Evolutionary conservation across 2,797 vertebrate genomes (phyloP), one percentile per base, ranked within the genome.

Genomic region (Garrulus glandarius): DNA sequence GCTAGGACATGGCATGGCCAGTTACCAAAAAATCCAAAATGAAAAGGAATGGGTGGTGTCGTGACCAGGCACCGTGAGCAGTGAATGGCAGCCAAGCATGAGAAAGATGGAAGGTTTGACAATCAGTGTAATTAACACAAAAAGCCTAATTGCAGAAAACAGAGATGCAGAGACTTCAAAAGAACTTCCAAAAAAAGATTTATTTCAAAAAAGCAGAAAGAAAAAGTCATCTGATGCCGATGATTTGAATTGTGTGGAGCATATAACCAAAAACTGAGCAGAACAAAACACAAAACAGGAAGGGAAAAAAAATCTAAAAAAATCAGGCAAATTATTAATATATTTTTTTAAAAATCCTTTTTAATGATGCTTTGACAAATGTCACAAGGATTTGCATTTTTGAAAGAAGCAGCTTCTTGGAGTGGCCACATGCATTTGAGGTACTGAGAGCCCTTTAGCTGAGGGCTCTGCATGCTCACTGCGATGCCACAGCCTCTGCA

Each of bases 391-490:
- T 56, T 47, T 49, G 8, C 5, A 5, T 19, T 77, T 84, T 47
- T 60, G 36, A 46, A 50, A 32, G 57, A 4, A 44, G 30, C 11
- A 47, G 4, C 15, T 22, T 59, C 24, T 19, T 13, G 65, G 30
- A 44, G 29, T 1, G 5, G 21, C 37, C 11, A 0, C 3, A 1
- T 4, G 43, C 22, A 3, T 15, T 10, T 14, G 29, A 27, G 65
- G 23, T 4, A 0, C 5, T 21, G 6, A 0, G 36, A 79, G 32
- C 30, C 32, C 57, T 67, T 8, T 1, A 29, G 12, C 17, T 17
- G 37, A 3, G 57, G 65, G 1, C 7, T 0, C 30, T 5, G 2
- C 0, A 1, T 0, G 19, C 6, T 6, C 6, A 0, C n/a, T 8
- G 1, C 0, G 1, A 41, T 69, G 60, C 47, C 7, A 4, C 84